phyloP scores from a whole-genome alignment of 2,113 vertebrate genomes.

The Brienomyrus brachyistius region DNA sequence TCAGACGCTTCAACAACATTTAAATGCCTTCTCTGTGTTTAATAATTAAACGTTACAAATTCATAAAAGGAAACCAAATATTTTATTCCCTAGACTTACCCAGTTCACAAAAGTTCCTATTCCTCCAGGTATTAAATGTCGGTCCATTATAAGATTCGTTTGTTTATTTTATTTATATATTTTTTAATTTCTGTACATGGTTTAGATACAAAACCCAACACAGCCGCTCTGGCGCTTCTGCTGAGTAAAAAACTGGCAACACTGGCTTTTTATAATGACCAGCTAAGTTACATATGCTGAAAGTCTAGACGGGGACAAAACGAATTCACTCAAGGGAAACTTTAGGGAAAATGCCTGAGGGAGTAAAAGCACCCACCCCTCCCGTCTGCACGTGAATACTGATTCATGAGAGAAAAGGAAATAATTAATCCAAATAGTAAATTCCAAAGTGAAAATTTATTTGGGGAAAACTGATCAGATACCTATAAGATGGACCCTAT shows the following conservation, averaged over 20 bases:
- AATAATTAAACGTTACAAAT: not conserved
- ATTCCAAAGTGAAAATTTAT: not conserved
- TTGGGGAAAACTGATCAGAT: not conserved
- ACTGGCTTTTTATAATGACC: slow-evolving; percentile 18
- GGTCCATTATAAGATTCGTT: not conserved
- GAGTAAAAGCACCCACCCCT: slow-evolving; percentile 54
- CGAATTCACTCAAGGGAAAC: slow-evolving; percentile 70
- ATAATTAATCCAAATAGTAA: not conserved
- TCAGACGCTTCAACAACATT: not conserved
- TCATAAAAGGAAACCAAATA: not conserved
- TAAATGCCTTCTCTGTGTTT: not conserved
- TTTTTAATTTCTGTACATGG: not conserved
- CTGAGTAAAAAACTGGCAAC: slow-evolving; percentile 16
- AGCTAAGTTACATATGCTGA: slow-evolving; percentile 31
- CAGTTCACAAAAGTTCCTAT: not conserved
- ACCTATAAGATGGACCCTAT: too few species aligned
- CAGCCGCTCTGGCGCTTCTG: not conserved
- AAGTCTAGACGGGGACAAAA: slow-evolving; percentile 59
- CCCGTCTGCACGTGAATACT: slow-evolving; percentile 30
- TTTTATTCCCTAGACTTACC: not conserved
- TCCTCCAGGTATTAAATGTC: not conserved
- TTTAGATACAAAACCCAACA: not conserved
- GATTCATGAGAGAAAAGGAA: slow-evolving; percentile 6
- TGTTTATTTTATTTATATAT: not conserved
- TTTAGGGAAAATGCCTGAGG: slow-evolving; percentile 36